Evolutionary conservation across 2,797 vertebrate species (phyloP), one percentile per base, ranked within the genome.

Genomic region (Xiphorhynchus erythropygius): DNA sequence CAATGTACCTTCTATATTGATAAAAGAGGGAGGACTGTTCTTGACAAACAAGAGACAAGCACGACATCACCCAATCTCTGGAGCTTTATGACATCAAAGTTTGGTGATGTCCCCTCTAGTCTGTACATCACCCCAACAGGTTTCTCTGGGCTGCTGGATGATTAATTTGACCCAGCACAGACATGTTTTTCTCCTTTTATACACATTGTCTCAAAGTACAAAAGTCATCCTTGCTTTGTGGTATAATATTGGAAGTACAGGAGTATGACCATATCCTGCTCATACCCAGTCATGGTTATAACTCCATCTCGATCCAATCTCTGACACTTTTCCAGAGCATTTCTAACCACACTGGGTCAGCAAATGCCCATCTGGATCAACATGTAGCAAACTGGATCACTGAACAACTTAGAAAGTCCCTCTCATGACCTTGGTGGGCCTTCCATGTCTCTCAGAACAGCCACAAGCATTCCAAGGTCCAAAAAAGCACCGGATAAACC

Each of bases 141-240:
- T 83, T 92, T 89, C 64, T 90, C 30, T 71, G 78, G 60, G 33
- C 18, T 89, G 42, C 42, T 73, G 47, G 19, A 23, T 69, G 10
- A 44, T 39, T 33, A 14, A 55, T 41, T 59, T 67, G 33, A 64
- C n/a, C 41, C 68, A 92, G 15, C 10, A 74, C 18, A 76, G 13
- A 32, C 3, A 2, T 10, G 3, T 5, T 63, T 80, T 84, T 42
- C 32, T 81, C 53, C 46, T 76, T 84, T 56, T 35, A 49, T 35
- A 60, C 1, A 15, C 6, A 19, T 46, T 76, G 18, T 18, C 44
- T 87, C 27, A 15, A 65, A 82, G 42, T 52, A 80, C 27, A 47
- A 52, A 86, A 94, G 25, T 67, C 37, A 56, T 33, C 53, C 52
- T 79, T 37, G 30, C 11, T 68, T 79, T 37, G 28, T 44, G 37